phyloP scores from a whole-genome alignment of 2,797 vertebrate species.

The Busarellus nigricollis region DNA sequence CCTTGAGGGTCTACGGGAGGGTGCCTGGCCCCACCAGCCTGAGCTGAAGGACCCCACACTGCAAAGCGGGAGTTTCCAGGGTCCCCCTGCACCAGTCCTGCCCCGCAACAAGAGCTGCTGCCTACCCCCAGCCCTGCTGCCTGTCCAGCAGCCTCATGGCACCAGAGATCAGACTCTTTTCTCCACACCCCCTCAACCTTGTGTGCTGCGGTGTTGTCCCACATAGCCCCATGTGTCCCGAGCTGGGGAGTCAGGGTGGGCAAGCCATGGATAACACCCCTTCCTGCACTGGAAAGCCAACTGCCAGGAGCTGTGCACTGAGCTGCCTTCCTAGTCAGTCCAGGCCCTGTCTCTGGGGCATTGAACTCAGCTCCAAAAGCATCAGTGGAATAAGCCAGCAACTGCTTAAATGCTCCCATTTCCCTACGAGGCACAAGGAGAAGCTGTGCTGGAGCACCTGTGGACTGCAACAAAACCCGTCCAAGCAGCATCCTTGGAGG shows the following conservation, averaged over 20 bases:
- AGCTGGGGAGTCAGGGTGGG: background rate
- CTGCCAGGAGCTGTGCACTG: rapidly evolving
- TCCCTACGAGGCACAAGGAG: rapidly evolving
- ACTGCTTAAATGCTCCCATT: background rate
- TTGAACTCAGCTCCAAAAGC: background rate
- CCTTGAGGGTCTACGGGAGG: background rate
- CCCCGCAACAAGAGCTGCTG: background rate
- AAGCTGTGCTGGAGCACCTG: background rate
- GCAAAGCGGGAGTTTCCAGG: background rate
- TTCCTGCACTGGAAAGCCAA: background rate
- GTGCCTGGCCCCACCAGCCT: background rate
- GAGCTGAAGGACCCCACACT: background rate
- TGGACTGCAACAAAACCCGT: rapidly evolving
- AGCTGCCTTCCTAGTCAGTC: background rate
- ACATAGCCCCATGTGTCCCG: rapidly evolving
- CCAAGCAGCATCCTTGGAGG: background rate
- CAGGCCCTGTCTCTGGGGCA: background rate
- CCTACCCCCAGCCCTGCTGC: background rate
- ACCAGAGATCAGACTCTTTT: background rate
- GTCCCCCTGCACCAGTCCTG: background rate
- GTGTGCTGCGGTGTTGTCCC: rapidly evolving
- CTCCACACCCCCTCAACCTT: background rate
- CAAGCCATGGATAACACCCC: rapidly evolving
- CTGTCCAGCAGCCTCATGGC: background rate
- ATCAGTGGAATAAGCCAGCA: background rate